Percentiles rank a stretch among this genome's conserved stretches.
These are phyloP conservation scores for Dicrostonyx torquatus DNA, from an alignment of 2,797 vertebrate genomes.

Conservation along the genomic window DNA sequence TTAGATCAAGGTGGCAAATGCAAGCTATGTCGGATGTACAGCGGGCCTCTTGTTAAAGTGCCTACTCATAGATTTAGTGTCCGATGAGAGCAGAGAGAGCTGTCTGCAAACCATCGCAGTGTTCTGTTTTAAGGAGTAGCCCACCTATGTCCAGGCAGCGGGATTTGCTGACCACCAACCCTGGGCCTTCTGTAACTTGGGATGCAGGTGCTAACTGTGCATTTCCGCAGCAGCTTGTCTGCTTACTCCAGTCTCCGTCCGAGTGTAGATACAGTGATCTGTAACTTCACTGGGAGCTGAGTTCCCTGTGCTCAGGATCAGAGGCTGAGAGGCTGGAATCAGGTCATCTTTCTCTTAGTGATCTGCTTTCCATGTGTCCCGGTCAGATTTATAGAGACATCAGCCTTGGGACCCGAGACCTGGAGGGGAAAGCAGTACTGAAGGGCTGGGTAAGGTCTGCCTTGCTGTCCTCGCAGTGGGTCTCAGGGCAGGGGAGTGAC, in stretches of 20 bases:
- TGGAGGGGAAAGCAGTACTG: neutral
- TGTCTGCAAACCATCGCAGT: neutral
- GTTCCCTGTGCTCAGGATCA: neutral
- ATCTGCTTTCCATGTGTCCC: neutral
- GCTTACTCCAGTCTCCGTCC: neutral
- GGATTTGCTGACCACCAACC: neutral
- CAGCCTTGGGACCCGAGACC: neutral
- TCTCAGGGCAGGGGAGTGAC: neutral
- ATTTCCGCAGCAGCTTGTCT: neutral
- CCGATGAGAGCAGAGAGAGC: neutral
- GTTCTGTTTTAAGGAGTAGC: neutral
- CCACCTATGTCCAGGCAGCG: neutral
- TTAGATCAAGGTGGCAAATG: neutral
- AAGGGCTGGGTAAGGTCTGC: neutral
- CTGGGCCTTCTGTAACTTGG: neutral
- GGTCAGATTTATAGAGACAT: neutral
- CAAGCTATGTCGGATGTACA: neutral
- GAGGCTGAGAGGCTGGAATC: neutral
- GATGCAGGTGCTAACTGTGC: neutral
- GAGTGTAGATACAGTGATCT: neutral
- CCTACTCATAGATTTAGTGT: neutral
- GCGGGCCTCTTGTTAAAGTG: slow-evolving; percentile 5
- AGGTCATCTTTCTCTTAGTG: neutral
- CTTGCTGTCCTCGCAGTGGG: neutral
- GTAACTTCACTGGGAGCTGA: neutral